Evolutionary conservation across 2,888 invertebrate genomes (phyloP).

Genomic region (Pterobdella sp.): DNA sequence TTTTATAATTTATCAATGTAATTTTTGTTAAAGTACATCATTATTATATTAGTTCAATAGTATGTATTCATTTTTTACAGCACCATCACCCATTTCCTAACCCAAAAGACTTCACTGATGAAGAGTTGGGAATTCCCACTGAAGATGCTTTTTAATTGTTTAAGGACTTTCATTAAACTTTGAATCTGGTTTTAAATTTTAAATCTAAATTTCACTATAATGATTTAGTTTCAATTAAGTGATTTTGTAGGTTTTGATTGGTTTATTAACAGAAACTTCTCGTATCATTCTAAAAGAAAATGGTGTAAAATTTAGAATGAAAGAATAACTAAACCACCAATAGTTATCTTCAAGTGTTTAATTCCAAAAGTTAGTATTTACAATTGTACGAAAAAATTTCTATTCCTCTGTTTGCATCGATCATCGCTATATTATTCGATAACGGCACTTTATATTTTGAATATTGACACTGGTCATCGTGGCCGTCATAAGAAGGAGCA

Average conservation of each 20-base stretch:
- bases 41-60: background rate
- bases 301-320: no score
- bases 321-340: no score
- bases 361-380: background rate
- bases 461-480: conserved; percentile 38
- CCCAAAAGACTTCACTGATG: background rate
- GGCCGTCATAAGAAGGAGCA: conserved; percentile 37
- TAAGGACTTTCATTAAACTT: no score
- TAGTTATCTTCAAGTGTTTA: no score
- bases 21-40: background rate
- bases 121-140: conserved; percentile 2
- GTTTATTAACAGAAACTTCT: no score
- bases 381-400: no score
- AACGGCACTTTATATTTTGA: conserved; percentile 36
- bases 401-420: no score
- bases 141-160: background rate
- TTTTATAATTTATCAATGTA: background rate
- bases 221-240: no score
- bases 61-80: background rate
- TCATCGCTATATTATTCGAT: background rate
- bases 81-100: conserved; percentile 9
- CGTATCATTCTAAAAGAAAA: no score
- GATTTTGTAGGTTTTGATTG: no score
- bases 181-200: no score
- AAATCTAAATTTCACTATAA: no score